phyloP scores from a whole-genome alignment of 2,113 vertebrate genomes.

The Marcusenius ussheri region DNA sequence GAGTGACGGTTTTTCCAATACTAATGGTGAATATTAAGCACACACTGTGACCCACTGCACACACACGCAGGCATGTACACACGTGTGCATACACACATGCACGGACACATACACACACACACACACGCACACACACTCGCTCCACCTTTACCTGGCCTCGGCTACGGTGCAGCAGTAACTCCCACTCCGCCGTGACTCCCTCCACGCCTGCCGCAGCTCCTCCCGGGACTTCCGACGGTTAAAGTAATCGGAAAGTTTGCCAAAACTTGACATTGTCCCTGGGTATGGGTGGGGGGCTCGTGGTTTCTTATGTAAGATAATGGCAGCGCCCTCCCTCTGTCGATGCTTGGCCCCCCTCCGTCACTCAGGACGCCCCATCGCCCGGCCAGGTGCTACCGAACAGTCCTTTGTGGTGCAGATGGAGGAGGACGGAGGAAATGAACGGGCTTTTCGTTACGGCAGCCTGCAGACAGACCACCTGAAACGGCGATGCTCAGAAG shows the following conservation, averaged over 20 bases:
- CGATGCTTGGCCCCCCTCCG: not conserved
- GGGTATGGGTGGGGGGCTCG: not conserved
- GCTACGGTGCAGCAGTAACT: slow-evolving; percentile 79
- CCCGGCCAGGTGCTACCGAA: not conserved
- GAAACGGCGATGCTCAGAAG: slow-evolving; percentile 54
- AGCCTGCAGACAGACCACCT: slow-evolving; percentile 31
- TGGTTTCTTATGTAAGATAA: slow-evolving; percentile 27
- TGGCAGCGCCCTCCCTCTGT: not conserved
- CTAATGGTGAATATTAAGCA: not conserved
- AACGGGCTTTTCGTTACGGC: not conserved
- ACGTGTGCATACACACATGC: not conserved
- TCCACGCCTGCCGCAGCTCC: slow-evolving; percentile 66
- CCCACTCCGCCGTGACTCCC: slow-evolving; percentile 65
- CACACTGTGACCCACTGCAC: not conserved
- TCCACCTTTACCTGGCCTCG: slow-evolving; percentile 73
- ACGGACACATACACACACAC: not conserved
- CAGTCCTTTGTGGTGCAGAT: not conserved
- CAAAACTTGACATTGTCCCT: slow-evolving; percentile 74
- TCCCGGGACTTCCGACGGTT: slow-evolving; percentile 78
- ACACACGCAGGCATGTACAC: not conserved
- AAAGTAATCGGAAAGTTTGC: slow-evolving; percentile 89
- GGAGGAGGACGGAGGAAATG: not conserved
- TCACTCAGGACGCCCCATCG: slow-evolving; percentile 1
- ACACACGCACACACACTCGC: not conserved
- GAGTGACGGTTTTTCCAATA: not conserved